Conservation (phyloP, 2,888 invertebrate genomes). For the Heliconius sara region DNA sequence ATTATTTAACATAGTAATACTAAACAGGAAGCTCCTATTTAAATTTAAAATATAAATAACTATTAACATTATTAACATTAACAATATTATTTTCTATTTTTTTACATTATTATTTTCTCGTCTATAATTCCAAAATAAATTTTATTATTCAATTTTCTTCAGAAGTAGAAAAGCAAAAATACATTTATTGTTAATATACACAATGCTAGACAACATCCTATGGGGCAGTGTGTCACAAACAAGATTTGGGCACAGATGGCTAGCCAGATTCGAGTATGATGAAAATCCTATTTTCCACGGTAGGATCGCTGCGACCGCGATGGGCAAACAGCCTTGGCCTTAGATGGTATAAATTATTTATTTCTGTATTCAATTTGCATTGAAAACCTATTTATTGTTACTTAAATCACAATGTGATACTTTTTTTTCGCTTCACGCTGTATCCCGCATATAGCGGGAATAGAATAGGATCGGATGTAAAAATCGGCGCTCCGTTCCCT, state of each 20-base stretch:
- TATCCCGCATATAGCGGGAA: not conserved
- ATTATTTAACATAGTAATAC: not conserved
- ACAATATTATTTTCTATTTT: not conserved
- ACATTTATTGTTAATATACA: no score
- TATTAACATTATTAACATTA: not conserved
- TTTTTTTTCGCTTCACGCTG: not conserved
- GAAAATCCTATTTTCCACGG: constrained; percentile 76
- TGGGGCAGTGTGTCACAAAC: constrained; percentile 59
- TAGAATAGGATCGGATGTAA: no score
- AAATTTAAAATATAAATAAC: not conserved
- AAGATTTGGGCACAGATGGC: constrained; percentile 77
- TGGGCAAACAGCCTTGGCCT: constrained; percentile 66
- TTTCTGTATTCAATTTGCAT: constrained; percentile 52
- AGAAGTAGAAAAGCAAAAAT: no score
- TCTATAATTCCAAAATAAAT: no score
- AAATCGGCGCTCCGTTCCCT: no score
- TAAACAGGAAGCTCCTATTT: not conserved
- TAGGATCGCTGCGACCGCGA: constrained; percentile 63
- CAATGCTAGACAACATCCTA: not conserved
- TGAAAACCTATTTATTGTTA: constrained; percentile 34
- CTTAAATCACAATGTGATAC: not conserved
- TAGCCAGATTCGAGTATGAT: constrained; percentile 71
- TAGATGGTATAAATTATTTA: constrained; percentile 64
- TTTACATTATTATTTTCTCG: not conserved
- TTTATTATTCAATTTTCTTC: no score